Conservation (phyloP, 2,113 vertebrate species). For the Protomyctophum bolini region DNA sequence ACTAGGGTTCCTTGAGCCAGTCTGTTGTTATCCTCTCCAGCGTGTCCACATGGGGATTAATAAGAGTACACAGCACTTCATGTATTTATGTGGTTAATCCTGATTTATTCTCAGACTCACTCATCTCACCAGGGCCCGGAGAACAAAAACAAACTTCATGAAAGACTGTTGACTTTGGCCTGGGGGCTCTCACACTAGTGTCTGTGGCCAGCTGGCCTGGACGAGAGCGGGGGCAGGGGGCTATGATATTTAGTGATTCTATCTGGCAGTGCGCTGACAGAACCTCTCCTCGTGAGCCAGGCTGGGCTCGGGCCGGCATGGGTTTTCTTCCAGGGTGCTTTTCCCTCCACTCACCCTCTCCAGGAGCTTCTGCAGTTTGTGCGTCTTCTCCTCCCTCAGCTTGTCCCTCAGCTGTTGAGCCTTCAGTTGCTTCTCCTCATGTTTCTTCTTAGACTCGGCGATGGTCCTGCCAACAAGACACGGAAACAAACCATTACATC, state of each 20-base stretch:
- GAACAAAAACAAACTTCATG: slow-evolving; percentile 71
- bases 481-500: slow-evolving; percentile 44
- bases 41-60: slow-evolving; percentile 35
- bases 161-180: slow-evolving; percentile 71
- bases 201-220: slow-evolving; percentile 59
- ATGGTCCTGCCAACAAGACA: slow-evolving; percentile 88
- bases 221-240: slow-evolving; percentile 39
- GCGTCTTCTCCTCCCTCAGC: slow-evolving; percentile 94
- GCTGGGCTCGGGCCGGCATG: slow-evolving; percentile 24
- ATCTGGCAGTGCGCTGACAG: slow-evolving; percentile 63
- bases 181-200: slow-evolving; percentile 55
- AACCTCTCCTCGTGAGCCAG: slow-evolving; percentile 56
- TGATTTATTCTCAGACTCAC: slow-evolving; percentile 59
- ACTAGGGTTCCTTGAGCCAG: slow-evolving; percentile 31
- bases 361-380: slow-evolving; percentile 97
- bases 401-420: slow-evolving; percentile 97
- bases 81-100: slow-evolving; percentile 67
- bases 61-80: slow-evolving; percentile 56
- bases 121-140: slow-evolving; percentile 47
- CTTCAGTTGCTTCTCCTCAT: slow-evolving; percentile 99
- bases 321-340: slow-evolving; percentile 44
- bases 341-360: slow-evolving; percentile 87
- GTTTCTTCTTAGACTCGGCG: slow-evolving; percentile 99
- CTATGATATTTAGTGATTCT: slow-evolving; percentile 68
- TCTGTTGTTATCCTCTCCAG: slow-evolving; percentile 24